phyloP scores from a whole-genome alignment of 2,113 vertebrate species.

The Pheucticus melanocephalus region DNA sequence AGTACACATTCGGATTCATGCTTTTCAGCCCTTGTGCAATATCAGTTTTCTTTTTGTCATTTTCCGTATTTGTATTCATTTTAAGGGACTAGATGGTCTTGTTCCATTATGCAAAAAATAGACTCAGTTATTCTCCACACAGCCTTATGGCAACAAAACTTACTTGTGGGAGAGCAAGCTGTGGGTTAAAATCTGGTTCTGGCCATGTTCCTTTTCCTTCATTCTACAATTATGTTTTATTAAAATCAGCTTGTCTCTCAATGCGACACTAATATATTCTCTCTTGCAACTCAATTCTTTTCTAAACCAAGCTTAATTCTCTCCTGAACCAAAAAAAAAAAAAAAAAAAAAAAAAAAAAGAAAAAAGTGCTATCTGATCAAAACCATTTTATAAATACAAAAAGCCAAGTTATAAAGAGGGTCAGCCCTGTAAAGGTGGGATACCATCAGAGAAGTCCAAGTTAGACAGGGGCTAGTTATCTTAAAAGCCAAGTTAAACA shows the following conservation, averaged over 20 bases:
- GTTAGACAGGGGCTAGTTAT: constrained; percentile 52
- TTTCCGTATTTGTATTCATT: constrained; percentile 7
- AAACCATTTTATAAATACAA: constrained; percentile 45
- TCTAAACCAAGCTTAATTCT: constrained; percentile 24
- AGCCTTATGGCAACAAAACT: constrained; percentile 9
- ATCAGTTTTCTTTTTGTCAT: constrained; percentile 53
- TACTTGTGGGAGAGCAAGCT: constrained; percentile 18
- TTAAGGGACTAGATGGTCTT: constrained; percentile 35
- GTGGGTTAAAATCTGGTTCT: constrained; percentile 50
- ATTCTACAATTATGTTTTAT: constrained; percentile 46
- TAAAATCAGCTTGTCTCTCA: constrained; percentile 58
- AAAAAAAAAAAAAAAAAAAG: not conserved
- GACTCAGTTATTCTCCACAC: not conserved
- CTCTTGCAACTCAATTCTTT: constrained; percentile 42
- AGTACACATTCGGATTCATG: not conserved
- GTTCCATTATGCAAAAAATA: not conserved
- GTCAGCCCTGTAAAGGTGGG: constrained; percentile 55
- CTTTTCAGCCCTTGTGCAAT: constrained; percentile 14
- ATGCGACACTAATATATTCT: constrained; percentile 30
- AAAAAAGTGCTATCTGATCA: constrained; percentile 45
- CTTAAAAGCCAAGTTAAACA: constrained; percentile 67
- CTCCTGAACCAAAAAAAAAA: not conserved
- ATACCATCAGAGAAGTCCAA: constrained; percentile 46
- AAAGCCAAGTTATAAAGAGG: constrained; percentile 38
- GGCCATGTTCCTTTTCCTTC: constrained; percentile 1